These are phyloP conservation scores for Drosophila willistoni DNA, from an alignment of 1,140 invertebrate species.

Conservation along the genomic window DNA sequence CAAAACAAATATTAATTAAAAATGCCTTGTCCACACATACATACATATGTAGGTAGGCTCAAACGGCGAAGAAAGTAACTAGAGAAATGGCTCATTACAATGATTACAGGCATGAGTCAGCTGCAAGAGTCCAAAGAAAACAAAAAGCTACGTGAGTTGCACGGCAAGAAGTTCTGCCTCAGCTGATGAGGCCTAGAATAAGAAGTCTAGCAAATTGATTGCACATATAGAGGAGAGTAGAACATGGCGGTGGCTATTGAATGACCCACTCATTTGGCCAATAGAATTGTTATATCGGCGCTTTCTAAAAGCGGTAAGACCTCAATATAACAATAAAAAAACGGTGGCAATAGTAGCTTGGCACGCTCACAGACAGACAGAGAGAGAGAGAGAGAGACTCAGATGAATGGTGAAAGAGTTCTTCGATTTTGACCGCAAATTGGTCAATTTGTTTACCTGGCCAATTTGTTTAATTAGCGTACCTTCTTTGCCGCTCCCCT, in stretches of 20 bases:
- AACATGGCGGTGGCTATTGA: conserved; percentile 49
- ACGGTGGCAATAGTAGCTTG: conserved; percentile 35
- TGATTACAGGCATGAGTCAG: conserved; percentile 51
- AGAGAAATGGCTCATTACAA: conserved; percentile 72
- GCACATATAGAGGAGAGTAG: conserved; percentile 16
- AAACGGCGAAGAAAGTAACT: conserved; percentile 60
- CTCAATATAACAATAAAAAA: conserved; percentile 66
- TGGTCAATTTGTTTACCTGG: conserved; percentile 20
- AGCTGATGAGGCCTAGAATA: conserved; percentile 43
- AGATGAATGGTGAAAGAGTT: neutral
- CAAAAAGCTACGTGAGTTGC: conserved; percentile 50
- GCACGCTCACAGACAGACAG: conserved; percentile 45
- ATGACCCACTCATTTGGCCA: conserved; percentile 59
- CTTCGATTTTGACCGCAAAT: conserved; percentile 3
- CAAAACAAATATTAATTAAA: conserved; percentile 71
- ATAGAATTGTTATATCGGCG: conserved; percentile 66
- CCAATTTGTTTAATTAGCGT: conserved; percentile 72
- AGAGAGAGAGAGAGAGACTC: conserved; percentile 7
- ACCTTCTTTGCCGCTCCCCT: conserved; percentile 35
- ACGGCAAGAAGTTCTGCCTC: conserved; percentile 23
- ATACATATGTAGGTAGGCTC: neutral
- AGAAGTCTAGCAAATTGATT: conserved; percentile 65
- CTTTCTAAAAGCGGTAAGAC: conserved; percentile 71
- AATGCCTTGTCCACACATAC: conserved; percentile 29
- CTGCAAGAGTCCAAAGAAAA: neutral